phyloP scores from a whole-genome alignment of 2,888 invertebrate genomes.

The Neoaliturus tenellus region DNA sequence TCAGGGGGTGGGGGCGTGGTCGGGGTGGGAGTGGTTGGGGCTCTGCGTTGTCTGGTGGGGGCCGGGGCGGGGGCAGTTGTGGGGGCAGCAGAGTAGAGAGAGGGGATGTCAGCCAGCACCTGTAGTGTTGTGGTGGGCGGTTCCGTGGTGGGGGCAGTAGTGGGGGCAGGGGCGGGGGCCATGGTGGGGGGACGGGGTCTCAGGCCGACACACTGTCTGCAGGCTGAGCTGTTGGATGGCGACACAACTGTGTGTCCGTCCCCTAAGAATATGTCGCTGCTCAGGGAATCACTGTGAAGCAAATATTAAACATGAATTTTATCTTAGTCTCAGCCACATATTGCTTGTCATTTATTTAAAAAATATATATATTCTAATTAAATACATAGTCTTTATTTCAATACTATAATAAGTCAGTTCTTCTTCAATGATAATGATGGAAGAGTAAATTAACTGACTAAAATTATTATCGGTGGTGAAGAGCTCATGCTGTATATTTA shows the following conservation, averaged over 20 bases:
- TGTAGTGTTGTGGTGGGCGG: constrained; percentile 17
- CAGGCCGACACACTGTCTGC: constrained; percentile 75
- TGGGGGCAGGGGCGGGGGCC: not conserved
- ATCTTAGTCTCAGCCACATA: too few species aligned
- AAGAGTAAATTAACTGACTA: too few species aligned
- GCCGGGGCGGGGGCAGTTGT: constrained; percentile 45
- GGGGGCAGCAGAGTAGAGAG: constrained; percentile 25
- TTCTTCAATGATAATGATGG: too few species aligned
- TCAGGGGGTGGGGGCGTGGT: constrained; percentile 35
- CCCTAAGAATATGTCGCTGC: constrained; percentile 84
- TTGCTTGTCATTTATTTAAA: too few species aligned
- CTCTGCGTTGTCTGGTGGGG: constrained; percentile 7
- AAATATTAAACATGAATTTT: too few species aligned
- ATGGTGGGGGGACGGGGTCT: constrained; percentile 68
- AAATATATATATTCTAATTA: too few species aligned
- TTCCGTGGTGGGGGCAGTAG: not conserved
- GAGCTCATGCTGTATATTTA: too few species aligned
- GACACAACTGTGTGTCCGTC: constrained; percentile 74
- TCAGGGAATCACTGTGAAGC: constrained; percentile 78
- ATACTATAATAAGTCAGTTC: too few species aligned
- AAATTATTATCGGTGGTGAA: too few species aligned
- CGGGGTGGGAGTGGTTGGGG: constrained; percentile 46
- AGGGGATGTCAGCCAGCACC: constrained; percentile 54
- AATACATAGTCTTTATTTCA: too few species aligned
- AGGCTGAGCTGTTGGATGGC: constrained; percentile 66